Percentiles rank a stretch among this genome's conserved stretches.
phyloP scores from a whole-genome alignment of 2,888 invertebrate genomes.

The Dusona sp. region DNA sequence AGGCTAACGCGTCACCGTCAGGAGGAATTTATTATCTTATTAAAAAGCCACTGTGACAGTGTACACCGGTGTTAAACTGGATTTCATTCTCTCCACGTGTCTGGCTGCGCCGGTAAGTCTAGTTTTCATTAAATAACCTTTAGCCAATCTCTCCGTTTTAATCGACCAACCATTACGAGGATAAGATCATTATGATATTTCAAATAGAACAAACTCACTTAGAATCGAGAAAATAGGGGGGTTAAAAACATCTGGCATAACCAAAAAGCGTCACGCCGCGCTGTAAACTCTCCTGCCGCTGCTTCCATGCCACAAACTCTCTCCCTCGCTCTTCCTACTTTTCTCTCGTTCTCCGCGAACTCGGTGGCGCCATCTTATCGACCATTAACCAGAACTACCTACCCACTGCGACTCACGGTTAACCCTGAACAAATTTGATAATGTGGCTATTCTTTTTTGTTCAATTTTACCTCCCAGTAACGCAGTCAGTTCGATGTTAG shows the following conservation, averaged over 20 bases:
- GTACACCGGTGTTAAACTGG: constrained; percentile 79
- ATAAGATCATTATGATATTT: neutral
- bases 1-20: constrained; percentile 26
- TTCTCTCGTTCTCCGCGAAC: constrained; percentile 41
- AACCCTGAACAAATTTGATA: constrained; percentile 19
- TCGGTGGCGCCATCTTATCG: constrained; percentile 73
- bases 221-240: constrained; percentile 1
- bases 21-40: constrained; percentile 54
- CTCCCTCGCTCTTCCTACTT: constrained; percentile 19
- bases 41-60: constrained; percentile 68
- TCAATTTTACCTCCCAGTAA: neutral
- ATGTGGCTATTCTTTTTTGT: constrained; percentile 10
- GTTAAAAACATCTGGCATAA: constrained; percentile 52
- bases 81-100: constrained; percentile 79
- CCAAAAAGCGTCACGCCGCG: constrained; percentile 43
- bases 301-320: constrained; percentile 14
- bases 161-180: neutral
- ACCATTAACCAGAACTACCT: constrained; percentile 37
- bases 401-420: constrained; percentile 25
- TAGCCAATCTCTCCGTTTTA: neutral
- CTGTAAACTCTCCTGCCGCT: constrained; percentile 41
- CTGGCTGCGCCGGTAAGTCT: constrained; percentile 82
- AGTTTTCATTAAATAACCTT: constrained; percentile 13
- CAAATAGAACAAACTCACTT: neutral
- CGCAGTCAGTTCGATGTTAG: constrained; percentile 4